A percentile compares a stretch with the other conserved stretches of the same genome.
Conservation (phyloP, 2,113 vertebrate genomes). For the Epinephelus fuscoguttatus region DNA sequence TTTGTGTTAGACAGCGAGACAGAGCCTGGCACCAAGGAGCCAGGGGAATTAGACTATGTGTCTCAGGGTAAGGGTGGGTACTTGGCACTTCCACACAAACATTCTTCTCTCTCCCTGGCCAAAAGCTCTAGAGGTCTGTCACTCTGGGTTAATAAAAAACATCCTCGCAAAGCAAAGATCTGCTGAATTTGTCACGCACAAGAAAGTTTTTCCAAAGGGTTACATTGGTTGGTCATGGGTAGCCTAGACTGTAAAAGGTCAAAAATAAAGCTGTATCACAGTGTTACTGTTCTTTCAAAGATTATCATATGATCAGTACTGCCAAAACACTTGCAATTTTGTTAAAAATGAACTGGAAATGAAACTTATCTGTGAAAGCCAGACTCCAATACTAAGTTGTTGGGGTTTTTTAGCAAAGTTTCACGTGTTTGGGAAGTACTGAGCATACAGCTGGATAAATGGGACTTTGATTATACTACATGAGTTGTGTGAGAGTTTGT, state of each 20-base stretch:
- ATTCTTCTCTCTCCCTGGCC: conserved; percentile 69
- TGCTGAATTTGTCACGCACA: conserved; percentile 53
- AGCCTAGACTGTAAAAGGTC: background rate
- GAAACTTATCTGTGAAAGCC: no score
- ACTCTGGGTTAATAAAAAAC: conserved; percentile 63
- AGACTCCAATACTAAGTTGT: no score
- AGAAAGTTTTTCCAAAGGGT: background rate
- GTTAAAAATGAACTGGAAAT: no score
- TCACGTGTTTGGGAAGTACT: no score
- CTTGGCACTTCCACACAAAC: conserved; percentile 74
- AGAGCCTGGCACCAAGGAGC: conserved; percentile 73
- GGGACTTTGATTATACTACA: no score
- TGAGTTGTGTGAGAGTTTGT: no score
- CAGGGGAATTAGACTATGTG: conserved; percentile 61
- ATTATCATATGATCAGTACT: background rate
- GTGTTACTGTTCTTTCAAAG: background rate
- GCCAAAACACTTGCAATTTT: no score
- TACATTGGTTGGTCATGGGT: background rate
- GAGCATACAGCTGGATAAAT: no score
- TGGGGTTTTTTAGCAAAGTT: no score
- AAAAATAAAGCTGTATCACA: background rate
- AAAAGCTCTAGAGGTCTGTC: conserved; percentile 70
- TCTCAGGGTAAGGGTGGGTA: conserved; percentile 76
- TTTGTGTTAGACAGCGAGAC: conserved; percentile 38
- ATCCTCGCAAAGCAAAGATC: conserved; percentile 33